Evolutionary conservation across 1,140 invertebrate genomes (phyloP), one percentile per base, ranked within the genome.

Genomic region (Zaprionus ornatus): DNA sequence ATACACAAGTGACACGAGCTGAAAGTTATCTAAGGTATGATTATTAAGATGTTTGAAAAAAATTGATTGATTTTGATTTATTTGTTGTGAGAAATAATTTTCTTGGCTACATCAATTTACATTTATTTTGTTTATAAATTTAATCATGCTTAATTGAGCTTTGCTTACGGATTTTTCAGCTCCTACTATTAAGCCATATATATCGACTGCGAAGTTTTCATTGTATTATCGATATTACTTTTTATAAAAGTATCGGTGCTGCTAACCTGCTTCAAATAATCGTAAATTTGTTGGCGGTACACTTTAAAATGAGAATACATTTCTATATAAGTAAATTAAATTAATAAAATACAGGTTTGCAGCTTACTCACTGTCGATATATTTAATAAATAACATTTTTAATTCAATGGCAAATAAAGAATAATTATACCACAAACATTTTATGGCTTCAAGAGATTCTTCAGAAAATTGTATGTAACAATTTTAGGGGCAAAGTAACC

Each of bases 401-500:
- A 10, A 29, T 29, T 29, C 0, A 29, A 29, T 29, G 29, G 29
- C 29, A 29, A 3, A 29, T 9, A 29, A 29, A 29, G 29, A 29
- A 2, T 29, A 9, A 10, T 29, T 9, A 29, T 2, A 3, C 37
- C 4, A 40, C 13, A 40, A 40, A 35, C 32, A 35, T 29, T 29
- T 27, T 52, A 15, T 87, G 59, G 88, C 35, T 91, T 88, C 61
- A 93, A 87, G 9, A 96, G 80, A 82, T 96, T 94, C 15, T 93
- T 86, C 7, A 94, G 92, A 77, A 95, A 95, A 86, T 97, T 94
- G 85, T 95, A 97, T 1, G 96, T 97, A 63, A 96, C 94, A n/a
- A 97, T 92, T 92, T 96, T 96, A 0, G 95, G 94, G 3, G 94
- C 95, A 2, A 97, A 88, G 87, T 95, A 98, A 9, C 97, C 97